Base-by-base conservation (phyloP, 2,797 vertebrate genomes). In the Sebastes nivosus region DNA sequence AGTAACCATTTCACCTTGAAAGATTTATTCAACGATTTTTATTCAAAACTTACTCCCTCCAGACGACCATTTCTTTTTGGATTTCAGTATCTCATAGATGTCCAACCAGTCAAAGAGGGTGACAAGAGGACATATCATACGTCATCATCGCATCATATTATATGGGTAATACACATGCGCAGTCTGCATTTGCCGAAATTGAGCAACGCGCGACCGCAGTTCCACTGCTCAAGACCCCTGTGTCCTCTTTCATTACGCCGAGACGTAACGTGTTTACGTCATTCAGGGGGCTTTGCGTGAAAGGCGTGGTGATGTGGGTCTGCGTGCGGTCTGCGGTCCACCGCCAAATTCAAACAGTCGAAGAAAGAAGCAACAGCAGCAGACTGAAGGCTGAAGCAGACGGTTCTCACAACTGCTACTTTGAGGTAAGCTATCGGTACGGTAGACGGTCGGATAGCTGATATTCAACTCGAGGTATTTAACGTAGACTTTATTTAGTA, bases 321-420 rank as follows among this genome's bases (percentile, higher is more conserved):
- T 11, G 64, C 63, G 29, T 68, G 59, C 34, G 6, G 7, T 50
- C 68, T 71, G 71, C 10, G 52, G 61, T 89, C 89, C 90, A 58
- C 88, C 96, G 94, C 95, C 93, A 95, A 95, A 96, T 97, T 97
- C 94, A 96, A 97, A 96, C 85, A 73, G 57, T 32, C 42, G 77
- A 86, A 89, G 84, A 90, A 89, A 87, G 83, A 42, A 74, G 22
- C 16, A 52, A n/a, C 63, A 75, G 68, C 8, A 38, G 2, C 14
- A 36, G 18, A 30, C 16, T 42, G 38, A 42, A 42, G 24, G 32
- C 58, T 5, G 59, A 29, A 18, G 8, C 8, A 8, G 16, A 22
- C 2, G n/a, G 30, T 6, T 77, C 9, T 22, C 10, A 5, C 14
- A 0, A 5, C 18, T 25, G 13, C 9, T 32, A 30, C 7, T 80